These are phyloP conservation scores for Acestrorhynchus altus DNA, from an alignment of 2,797 vertebrate genomes.

Conservation along the genomic window DNA sequence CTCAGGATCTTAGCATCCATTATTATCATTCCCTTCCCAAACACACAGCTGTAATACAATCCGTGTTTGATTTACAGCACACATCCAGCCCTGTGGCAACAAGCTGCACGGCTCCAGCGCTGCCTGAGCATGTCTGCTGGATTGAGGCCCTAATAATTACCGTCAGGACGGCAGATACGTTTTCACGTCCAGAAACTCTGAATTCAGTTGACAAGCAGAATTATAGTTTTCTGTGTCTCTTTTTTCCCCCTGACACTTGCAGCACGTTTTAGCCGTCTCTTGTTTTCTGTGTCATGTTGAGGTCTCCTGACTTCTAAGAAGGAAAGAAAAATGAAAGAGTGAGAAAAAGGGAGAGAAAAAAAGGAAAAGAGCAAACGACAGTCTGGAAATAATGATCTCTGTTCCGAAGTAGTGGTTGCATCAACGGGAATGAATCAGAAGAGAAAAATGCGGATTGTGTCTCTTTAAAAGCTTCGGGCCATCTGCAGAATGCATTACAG, in stretches of 20 bases:
- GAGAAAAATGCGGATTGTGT: slow-evolving; percentile 77
- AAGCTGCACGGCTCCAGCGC: slow-evolving; percentile 51
- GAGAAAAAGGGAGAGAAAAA: slow-evolving; percentile 24
- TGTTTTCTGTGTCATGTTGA: slow-evolving; percentile 64
- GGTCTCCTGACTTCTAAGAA: slow-evolving; percentile 59
- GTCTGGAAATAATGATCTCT: slow-evolving; percentile 66
- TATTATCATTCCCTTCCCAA: slow-evolving; percentile 38
- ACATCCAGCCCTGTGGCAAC: slow-evolving; percentile 41
- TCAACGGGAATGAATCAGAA: slow-evolving; percentile 82
- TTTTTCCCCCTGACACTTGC: slow-evolving; percentile 68
- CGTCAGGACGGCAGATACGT: slow-evolving; percentile 67
- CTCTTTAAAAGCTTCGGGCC: slow-evolving; percentile 85
- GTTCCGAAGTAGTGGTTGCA: slow-evolving; percentile 66
- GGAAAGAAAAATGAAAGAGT: slow-evolving; percentile 49
- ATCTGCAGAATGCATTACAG: slow-evolving; percentile 90
- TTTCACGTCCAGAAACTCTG: slow-evolving; percentile 61
- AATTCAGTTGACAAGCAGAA: slow-evolving; percentile 70
- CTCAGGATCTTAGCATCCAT: slow-evolving; percentile 51
- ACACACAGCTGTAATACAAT: slow-evolving; percentile 55
- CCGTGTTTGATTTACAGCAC: slow-evolving; percentile 44
- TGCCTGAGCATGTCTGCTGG: slow-evolving; percentile 61
- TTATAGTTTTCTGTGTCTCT: slow-evolving; percentile 45
- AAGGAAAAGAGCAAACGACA: slow-evolving; percentile 42
- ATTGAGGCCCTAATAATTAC: slow-evolving; percentile 66
- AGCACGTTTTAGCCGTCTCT: slow-evolving; percentile 66